Conservation (phyloP, 2,888 invertebrate genomes). For the Tenthredo mesomela region DNA sequence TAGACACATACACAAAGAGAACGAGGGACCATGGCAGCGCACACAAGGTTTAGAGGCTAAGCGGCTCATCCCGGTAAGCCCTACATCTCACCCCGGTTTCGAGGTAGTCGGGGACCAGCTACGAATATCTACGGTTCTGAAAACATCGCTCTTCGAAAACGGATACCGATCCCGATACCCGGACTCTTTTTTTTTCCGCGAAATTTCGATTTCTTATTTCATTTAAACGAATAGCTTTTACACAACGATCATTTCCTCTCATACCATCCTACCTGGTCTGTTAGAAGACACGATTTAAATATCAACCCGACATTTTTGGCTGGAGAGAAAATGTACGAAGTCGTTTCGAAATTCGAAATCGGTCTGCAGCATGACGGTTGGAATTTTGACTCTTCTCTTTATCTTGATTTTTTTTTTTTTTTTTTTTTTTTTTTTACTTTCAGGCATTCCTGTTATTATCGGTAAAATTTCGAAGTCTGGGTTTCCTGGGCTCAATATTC, state of each 20-base stretch:
- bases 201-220: background rate
- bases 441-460: background rate
- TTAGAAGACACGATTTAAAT: background rate
- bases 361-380: background rate
- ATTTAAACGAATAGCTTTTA: background rate
- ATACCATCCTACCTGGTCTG: background rate
- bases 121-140: slow-evolving; percentile 68
- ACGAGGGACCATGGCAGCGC: slow-evolving; percentile 67
- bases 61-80: slow-evolving; percentile 76
- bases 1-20: slow-evolving; percentile 49
- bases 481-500: background rate
- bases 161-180: background rate
- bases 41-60: slow-evolving; percentile 76
- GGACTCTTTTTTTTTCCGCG: background rate
- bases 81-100: slow-evolving; percentile 72
- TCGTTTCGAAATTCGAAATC: background rate
- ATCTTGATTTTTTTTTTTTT: background rate
- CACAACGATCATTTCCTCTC: background rate
- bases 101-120: slow-evolving; percentile 56
- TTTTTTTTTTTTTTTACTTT: too few relatives aligned
- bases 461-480: background rate
- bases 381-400: background rate
- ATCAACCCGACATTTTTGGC: background rate
- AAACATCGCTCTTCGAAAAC: slow-evolving; percentile 63
- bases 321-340: background rate